Evolutionary conservation across 2,888 invertebrate genomes (phyloP).

Genomic region (Orthonevra nobilis): DNA sequence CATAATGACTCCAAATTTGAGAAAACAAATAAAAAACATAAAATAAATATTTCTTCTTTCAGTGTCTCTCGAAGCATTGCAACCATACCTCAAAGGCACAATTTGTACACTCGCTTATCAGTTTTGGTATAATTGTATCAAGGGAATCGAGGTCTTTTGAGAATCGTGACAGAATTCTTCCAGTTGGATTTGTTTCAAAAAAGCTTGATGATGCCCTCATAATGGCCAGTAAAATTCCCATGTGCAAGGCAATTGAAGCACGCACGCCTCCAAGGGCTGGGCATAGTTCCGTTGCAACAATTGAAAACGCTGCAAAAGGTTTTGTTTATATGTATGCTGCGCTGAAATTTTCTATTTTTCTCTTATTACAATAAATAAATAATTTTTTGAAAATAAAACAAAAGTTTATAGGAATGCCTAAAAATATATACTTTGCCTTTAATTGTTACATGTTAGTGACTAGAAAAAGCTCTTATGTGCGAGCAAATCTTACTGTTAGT

Average conservation of each 20-base stretch:
- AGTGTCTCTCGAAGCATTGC: no score
- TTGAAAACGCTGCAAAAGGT: slow-evolving; percentile 84
- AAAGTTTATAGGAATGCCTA: slow-evolving; percentile 2
- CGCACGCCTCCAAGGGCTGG: slow-evolving; percentile 83
- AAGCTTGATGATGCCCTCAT: slow-evolving; percentile 82
- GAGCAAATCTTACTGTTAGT: slow-evolving; percentile 19
- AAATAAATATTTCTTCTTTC: no score
- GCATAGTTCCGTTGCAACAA: slow-evolving; percentile 85
- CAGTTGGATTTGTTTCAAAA: slow-evolving; percentile 84
- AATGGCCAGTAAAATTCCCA: slow-evolving; percentile 80
- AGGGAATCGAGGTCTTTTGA: slow-evolving; percentile 81
- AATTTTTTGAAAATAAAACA: neutral
- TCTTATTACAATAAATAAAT: neutral
- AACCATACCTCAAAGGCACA: slow-evolving; percentile 82
- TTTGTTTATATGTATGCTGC: slow-evolving; percentile 4
- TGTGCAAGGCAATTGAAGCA: slow-evolving; percentile 78
- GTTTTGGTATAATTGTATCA: slow-evolving; percentile 79
- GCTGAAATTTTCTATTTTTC: neutral
- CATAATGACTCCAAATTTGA: slow-evolving; percentile 13
- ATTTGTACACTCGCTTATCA: slow-evolving; percentile 82
- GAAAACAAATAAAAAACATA: slow-evolving; percentile 16
- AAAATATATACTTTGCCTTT: slow-evolving; percentile 60
- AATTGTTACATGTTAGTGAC: slow-evolving; percentile 43
- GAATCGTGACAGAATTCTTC: slow-evolving; percentile 83
- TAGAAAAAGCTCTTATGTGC: neutral